These are phyloP conservation scores for Rhadinocentrus ornatus DNA, from an alignment of 2,797 vertebrate genomes.

Conservation along the genomic window DNA sequence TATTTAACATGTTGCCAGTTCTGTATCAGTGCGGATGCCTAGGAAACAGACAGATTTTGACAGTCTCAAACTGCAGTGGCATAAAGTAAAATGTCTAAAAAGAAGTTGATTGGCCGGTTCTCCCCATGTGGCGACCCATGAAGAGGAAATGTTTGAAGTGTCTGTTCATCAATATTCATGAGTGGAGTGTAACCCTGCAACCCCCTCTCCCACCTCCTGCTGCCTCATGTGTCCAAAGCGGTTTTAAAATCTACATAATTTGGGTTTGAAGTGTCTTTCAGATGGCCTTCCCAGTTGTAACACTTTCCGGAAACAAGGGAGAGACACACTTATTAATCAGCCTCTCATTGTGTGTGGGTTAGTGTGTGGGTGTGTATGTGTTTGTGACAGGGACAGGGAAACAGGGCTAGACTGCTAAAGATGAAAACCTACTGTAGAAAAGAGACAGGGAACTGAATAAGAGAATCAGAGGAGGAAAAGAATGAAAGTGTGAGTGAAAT, in stretches of 20 bases:
- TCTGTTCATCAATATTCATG: conserved; percentile 80
- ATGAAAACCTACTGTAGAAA: conserved; percentile 2
- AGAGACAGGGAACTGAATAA: conserved; percentile 4
- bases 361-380: conserved; percentile 21
- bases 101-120: conserved; percentile 67
- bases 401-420: conserved; percentile 21
- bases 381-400: conserved; percentile 11
- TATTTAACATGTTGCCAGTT: conserved; percentile 22
- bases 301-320: conserved; percentile 73
- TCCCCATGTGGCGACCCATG: conserved; percentile 59
- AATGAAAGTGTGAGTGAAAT: not conserved
- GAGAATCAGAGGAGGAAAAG: conserved; percentile 4
- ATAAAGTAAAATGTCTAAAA: conserved; percentile 36
- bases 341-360: conserved; percentile 54
- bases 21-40: not conserved
- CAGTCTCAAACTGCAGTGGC: conserved; percentile 27
- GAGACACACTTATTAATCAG: conserved; percentile 81
- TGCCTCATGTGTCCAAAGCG: conserved; percentile 77
- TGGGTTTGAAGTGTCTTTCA: conserved; percentile 83
- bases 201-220: conserved; percentile 45
- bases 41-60: conserved; percentile 16
- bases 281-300: conserved; percentile 77
- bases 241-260: conserved; percentile 85
- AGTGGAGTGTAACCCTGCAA: conserved; percentile 32
- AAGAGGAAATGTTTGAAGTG: conserved; percentile 71